A percentile compares a stretch with the other conserved stretches of the same genome.
These are phyloP conservation scores for Pelagia noctiluca DNA, from an alignment of 30 jellyfish, hydroid and myxozoan species.

Conservation along the genomic window DNA sequence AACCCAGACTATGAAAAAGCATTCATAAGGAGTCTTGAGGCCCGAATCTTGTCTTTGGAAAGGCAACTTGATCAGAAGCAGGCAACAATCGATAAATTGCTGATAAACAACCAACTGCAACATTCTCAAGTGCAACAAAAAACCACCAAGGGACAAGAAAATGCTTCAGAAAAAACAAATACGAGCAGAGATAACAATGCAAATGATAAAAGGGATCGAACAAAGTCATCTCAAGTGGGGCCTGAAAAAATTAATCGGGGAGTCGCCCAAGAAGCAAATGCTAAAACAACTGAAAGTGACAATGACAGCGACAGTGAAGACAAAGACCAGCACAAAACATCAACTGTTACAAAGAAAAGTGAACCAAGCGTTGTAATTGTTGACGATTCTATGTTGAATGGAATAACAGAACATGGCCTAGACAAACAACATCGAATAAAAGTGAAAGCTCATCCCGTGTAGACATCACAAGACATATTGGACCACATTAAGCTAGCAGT, in stretches of 20 bases:
- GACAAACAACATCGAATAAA: slow-evolving; percentile 10
- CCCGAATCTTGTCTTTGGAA: neutral
- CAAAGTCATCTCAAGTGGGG: neutral
- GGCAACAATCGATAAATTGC: neutral
- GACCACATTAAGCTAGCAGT: slow-evolving; percentile 4
- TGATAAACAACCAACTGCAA: neutral
- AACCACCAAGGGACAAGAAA: neutral
- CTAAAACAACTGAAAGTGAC: neutral
- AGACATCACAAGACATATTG: slow-evolving; percentile 2
- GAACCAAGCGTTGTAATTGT: neutral
- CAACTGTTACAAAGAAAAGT: no score
- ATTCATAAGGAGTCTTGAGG: neutral
- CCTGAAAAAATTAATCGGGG: neutral
- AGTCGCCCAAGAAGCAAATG: neutral
- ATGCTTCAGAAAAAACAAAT: neutral
- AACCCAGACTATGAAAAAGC: neutral
- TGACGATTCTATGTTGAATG: slow-evolving; percentile 21
- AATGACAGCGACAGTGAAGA: neutral
- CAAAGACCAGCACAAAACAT: no score
- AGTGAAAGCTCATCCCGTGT: slow-evolving; percentile 1
- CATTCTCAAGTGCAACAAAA: neutral
- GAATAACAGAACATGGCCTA: slow-evolving; percentile 5
- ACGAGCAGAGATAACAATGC: no score
- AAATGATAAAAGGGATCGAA: no score
- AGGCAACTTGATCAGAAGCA: neutral